Evolutionary conservation across 2,113 vertebrate species (phyloP).

Genomic region (Pteruthius melanotis): DNA sequence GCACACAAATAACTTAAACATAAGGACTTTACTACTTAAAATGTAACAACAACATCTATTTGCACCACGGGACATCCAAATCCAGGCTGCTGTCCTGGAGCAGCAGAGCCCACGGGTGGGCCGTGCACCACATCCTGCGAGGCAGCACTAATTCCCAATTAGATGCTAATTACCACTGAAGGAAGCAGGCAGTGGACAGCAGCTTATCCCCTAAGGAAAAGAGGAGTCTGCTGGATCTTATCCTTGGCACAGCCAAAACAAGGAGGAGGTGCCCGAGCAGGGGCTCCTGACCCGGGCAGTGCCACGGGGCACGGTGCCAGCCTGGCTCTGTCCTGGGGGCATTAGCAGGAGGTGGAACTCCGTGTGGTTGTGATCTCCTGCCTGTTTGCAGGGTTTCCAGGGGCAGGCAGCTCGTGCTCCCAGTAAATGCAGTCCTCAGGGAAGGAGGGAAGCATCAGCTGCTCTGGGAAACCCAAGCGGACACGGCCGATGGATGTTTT

Average conservation of each 20-base stretch:
- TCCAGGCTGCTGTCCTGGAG: not conserved
- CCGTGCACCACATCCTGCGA: not conserved
- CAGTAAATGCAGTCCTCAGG: not conserved
- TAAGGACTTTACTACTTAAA: not conserved
- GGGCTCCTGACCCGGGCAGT: not conserved
- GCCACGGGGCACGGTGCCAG: not conserved
- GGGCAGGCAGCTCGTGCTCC: not conserved
- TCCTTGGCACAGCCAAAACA: slow-evolving; percentile 41
- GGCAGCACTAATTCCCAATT: not conserved
- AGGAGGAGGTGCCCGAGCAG: not conserved
- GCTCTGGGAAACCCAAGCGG: not conserved
- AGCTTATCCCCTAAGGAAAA: not conserved
- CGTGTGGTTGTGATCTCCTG: not conserved
- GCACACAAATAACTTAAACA: not conserved
- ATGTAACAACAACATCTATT: not conserved
- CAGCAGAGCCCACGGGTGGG: not conserved
- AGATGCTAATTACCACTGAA: not conserved
- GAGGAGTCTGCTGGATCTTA: not conserved
- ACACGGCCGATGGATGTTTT: not conserved
- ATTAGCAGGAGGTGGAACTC: not conserved
- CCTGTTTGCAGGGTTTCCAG: not conserved
- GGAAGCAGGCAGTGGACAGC: not conserved
- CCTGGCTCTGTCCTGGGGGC: not conserved
- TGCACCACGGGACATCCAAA: not conserved
- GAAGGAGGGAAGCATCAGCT: not conserved